Base-by-base conservation (phyloP, 1,140 invertebrate species). In the Paraescarpia echinospica region DNA sequence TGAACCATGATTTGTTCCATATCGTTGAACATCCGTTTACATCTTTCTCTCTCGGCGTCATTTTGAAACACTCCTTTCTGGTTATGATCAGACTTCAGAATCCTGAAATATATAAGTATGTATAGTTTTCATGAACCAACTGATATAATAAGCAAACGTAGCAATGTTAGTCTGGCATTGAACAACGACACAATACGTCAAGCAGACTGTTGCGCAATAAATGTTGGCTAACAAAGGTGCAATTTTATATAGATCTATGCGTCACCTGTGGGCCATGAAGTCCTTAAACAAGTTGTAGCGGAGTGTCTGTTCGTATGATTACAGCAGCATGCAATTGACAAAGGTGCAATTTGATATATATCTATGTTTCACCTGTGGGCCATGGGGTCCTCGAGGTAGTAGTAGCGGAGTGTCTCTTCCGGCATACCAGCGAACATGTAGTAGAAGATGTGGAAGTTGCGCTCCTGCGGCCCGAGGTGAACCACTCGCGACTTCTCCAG, bases 401-500 rank as follows among this genome's bases (percentile, higher is more conserved):
- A 95, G 41, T 92, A 92, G 91, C 94, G 92, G 34, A 93, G 91
- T 27, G 92, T 92, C 22, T 96, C 94, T 18, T 92, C 92, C n/a
- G 94, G 92, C n/a, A 94, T 91, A 6, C 95, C 95, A 90, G 95
- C 95, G 93, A 96, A 95, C 93, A 96, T 94, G 93, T 96, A 96
- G 93, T 95, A 95, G 92, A 96, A 96, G 93, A 96, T 95, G 93
- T 96, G 95, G 91, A 96, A 96, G 93, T 95, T 96, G 95, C 96
- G 96, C 91, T 97, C 97, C 97, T 96, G 96, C 98, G 97, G 95
- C 5, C 97, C 97, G 95, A 98, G 98, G 94, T 97, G 97, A 51
- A 98, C 98, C 27, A 98, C 98, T 93, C 98, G 96, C 0, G 97
- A 98, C 94, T 98, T 98, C 95, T 98, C 98, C 93, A 98, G 96